These are phyloP conservation scores for Noctua janthina DNA, from an alignment of 2,888 invertebrate species.

Conservation along the genomic window DNA sequence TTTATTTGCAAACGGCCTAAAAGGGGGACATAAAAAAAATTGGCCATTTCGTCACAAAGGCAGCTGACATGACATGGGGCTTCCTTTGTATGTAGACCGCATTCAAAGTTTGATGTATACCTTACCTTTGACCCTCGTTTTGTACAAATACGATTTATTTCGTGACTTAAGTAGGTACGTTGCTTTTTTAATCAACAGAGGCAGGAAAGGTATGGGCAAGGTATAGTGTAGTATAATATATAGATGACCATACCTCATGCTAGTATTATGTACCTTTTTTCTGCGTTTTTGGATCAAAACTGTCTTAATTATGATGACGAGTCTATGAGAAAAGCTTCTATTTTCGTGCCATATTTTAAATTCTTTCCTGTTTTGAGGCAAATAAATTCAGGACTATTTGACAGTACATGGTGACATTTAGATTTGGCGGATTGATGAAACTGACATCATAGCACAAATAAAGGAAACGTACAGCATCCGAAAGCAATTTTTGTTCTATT, in stretches of 20 bases:
- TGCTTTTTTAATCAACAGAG: neutral
- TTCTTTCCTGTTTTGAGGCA: neutral
- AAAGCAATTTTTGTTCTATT: constrained; percentile 11
- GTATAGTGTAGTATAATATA: neutral
- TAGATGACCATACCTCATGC: neutral
- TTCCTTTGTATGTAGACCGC: constrained; percentile 9
- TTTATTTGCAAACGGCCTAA: neutral
- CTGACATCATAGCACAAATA: neutral
- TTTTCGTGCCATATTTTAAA: neutral
- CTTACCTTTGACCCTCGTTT: neutral
- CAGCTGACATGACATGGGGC: constrained; percentile 21
- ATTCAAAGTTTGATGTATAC: constrained; percentile 21
- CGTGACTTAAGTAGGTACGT: neutral
- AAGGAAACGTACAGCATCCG: neutral
- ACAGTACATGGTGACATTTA: neutral
- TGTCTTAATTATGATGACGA: neutral
- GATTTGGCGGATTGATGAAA: neutral
- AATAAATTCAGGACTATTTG: neutral
- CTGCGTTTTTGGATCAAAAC: neutral
- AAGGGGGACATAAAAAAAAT: neutral
- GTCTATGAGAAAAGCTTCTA: too few relatives aligned
- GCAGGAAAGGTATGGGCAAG: neutral
- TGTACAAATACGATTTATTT: neutral
- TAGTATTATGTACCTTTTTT: neutral
- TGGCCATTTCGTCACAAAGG: neutral